A percentile compares a stretch with the other conserved stretches of the same genome.
These are phyloP conservation scores for Onchidella celtica DNA, from an alignment of 2,888 invertebrate species.

Conservation along the genomic window DNA sequence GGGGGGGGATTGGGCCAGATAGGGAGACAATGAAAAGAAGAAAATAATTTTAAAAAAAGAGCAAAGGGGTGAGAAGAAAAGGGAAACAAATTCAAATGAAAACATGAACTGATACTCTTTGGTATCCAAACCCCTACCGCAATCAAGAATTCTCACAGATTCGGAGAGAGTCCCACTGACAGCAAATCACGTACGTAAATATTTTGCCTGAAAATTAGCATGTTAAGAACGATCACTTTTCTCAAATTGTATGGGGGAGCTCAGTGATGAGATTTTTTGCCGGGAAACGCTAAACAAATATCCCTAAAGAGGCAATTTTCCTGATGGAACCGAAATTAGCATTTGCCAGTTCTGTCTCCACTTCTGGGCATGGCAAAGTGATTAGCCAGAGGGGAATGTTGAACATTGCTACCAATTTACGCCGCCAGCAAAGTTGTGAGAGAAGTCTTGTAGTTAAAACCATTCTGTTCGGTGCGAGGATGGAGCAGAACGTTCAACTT, in stretches of 20 bases:
- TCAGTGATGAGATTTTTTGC: constrained; percentile 14
- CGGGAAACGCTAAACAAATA: constrained; percentile 32
- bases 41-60: not conserved
- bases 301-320: constrained; percentile 46
- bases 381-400: constrained; percentile 15
- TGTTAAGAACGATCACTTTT: constrained; percentile 29
- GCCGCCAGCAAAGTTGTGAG: no score
- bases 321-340: constrained; percentile 34
- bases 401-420: no score
- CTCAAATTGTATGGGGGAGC: not conserved
- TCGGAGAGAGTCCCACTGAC: not conserved
- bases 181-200: constrained; percentile 37
- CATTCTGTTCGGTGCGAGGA: no score
- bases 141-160: no score
- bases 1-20: constrained; percentile 23
- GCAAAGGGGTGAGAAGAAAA: constrained; percentile 12
- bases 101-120: not conserved
- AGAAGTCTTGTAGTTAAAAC: no score
- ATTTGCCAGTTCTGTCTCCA: constrained; percentile 17
- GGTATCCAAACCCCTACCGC: not conserved
- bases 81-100: not conserved
- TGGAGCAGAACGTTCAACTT: no score
- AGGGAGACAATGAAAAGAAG: constrained; percentile 23
- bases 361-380: constrained; percentile 16
- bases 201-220: constrained; percentile 47